Evolutionary conservation across 2,797 vertebrate genomes (phyloP).

Genomic region (Neosalanx taihuensis): DNA sequence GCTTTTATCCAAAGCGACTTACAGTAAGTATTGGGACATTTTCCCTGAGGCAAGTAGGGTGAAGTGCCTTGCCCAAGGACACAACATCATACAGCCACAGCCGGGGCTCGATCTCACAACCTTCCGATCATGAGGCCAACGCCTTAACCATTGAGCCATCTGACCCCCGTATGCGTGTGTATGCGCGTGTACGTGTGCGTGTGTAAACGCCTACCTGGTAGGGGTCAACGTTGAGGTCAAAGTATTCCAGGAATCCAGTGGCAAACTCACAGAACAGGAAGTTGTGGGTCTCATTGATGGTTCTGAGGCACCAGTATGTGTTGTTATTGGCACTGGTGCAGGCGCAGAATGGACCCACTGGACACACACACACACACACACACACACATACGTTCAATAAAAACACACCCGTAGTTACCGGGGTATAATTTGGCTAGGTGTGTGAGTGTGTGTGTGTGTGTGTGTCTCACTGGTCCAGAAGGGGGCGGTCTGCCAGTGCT

Average conservation of each 20-base stretch:
- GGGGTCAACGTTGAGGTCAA: conserved; percentile 85
- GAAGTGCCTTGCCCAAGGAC: too few relatives aligned
- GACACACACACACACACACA: conserved; percentile 21
- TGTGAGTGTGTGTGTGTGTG: conserved; percentile 1
- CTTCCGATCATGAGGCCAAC: too few relatives aligned
- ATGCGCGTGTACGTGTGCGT: neutral
- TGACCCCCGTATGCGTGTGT: too few relatives aligned
- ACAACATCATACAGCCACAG: too few relatives aligned
- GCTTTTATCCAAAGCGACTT: too few relatives aligned
- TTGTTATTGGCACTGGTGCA: conserved; percentile 92
- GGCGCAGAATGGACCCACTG: conserved; percentile 87
- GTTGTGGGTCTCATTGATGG: conserved; percentile 87
- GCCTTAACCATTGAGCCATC: too few relatives aligned
- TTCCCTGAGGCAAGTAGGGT: too few relatives aligned
- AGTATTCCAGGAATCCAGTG: conserved; percentile 88
- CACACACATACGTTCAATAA: conserved; percentile 6
- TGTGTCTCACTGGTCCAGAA: conserved; percentile 81
- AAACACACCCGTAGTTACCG: conserved; percentile 2
- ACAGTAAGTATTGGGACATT: too few relatives aligned
- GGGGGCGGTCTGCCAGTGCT: conserved; percentile 88
- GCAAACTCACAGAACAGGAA: conserved; percentile 92
- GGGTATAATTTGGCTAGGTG: neutral
- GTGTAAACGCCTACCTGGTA: conserved; percentile 76
- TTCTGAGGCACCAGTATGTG: conserved; percentile 89
- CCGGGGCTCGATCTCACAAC: too few relatives aligned